These are phyloP conservation scores for Cryptocheilus praepositus DNA, from an alignment of 2,888 invertebrate genomes.

Conservation along the genomic window DNA sequence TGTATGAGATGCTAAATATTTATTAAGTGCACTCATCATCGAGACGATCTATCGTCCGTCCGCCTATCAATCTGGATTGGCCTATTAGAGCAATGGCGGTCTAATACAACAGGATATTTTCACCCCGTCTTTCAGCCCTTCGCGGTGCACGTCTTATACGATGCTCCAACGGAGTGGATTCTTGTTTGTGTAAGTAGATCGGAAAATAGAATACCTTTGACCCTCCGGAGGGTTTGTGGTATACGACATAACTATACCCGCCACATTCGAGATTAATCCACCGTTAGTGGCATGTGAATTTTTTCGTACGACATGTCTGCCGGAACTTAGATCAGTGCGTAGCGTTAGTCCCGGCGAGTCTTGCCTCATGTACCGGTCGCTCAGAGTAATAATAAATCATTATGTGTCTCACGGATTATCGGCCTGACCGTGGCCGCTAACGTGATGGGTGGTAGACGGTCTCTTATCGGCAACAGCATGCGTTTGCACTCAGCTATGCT, in stretches of 20 bases:
- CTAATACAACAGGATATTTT: constrained; percentile 13
- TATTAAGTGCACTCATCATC: constrained; percentile 32
- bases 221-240: too few relatives aligned
- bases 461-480: constrained; percentile 64
- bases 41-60: constrained; percentile 25
- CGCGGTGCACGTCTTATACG: too few relatives aligned
- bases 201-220: too few relatives aligned
- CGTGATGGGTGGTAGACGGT: constrained; percentile 49
- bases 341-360: not conserved
- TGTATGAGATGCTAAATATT: constrained; percentile 43
- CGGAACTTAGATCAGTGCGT: too few relatives aligned
- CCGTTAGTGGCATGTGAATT: not conserved
- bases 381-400: constrained; percentile 58
- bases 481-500: constrained; percentile 63
- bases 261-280: too few relatives aligned
- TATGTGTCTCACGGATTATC: constrained; percentile 60
- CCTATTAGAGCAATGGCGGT: constrained; percentile 21
- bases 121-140: too few relatives aligned
- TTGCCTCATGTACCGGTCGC: constrained; percentile 12
- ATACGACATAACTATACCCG: too few relatives aligned
- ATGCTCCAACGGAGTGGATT: too few relatives aligned
- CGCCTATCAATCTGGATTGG: constrained; percentile 14
- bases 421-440: constrained; percentile 48
- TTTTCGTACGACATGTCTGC: not conserved
- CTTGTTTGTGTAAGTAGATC: too few relatives aligned